A percentile compares a stretch with the other conserved stretches of the same genome.
Evolutionary conservation across 2,797 vertebrate species (phyloP).

Genomic region (Squalus acanthias): DNA sequence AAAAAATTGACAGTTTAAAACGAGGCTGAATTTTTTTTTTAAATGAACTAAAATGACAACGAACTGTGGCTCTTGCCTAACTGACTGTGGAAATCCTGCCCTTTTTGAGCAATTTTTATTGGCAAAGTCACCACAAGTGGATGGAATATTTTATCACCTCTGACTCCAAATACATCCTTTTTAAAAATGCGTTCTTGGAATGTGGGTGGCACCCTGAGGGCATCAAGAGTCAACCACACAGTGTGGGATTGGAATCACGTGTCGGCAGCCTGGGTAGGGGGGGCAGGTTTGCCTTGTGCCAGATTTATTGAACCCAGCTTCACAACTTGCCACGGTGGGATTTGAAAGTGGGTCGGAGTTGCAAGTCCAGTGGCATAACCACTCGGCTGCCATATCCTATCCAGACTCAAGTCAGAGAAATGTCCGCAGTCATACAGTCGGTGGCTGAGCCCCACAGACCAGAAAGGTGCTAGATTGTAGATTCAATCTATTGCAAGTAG

Average conservation of each 20-base stretch:
- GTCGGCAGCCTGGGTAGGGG: too few species aligned
- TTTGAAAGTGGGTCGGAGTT: neutral
- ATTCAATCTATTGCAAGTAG: neutral
- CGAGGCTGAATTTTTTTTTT: neutral
- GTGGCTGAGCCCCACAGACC: neutral
- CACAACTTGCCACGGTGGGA: neutral
- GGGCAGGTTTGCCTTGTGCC: neutral
- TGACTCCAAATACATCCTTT: neutral
- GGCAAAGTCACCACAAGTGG: neutral
- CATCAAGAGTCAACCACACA: neutral
- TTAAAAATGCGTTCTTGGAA: neutral
- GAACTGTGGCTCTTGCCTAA: too few species aligned
- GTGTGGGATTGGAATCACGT: neutral
- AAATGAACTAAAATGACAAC: neutral
- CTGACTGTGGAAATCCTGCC: neutral
- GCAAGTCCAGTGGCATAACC: neutral
- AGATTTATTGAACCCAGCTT: neutral
- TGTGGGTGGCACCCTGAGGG: neutral
- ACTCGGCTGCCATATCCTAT: too few species aligned
- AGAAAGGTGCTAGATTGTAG: neutral
- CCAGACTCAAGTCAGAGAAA: neutral
- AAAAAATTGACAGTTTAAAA: neutral
- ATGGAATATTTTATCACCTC: neutral
- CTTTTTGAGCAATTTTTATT: neutral
- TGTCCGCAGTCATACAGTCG: too few species aligned